These are phyloP conservation scores for Anser brachyrhynchus DNA, from an alignment of 2,113 vertebrate species.

Conservation along the genomic window DNA sequence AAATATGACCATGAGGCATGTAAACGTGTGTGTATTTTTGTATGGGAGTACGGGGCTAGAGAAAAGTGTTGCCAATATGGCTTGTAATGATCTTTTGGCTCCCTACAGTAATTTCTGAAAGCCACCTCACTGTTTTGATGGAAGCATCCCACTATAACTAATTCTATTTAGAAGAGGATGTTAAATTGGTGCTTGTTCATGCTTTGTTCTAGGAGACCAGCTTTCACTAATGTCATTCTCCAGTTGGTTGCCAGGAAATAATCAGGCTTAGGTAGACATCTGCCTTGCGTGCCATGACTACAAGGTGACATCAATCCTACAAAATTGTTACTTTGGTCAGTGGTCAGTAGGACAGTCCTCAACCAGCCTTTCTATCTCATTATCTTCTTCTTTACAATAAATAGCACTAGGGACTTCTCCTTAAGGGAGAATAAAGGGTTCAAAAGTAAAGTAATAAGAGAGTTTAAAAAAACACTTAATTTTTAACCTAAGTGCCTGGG, in stretches of 20 bases:
- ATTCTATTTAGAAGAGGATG: constrained; percentile 17
- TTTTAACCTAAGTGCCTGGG: neutral
- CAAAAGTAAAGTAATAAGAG: neutral
- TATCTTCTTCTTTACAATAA: neutral
- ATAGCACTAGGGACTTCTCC: neutral
- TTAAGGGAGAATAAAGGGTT: neutral
- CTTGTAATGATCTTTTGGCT: constrained; percentile 66
- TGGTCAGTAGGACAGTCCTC: neutral
- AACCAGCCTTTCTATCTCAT: neutral
- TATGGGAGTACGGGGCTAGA: neutral
- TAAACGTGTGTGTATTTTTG: constrained; percentile 53
- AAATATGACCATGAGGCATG: constrained; percentile 69
- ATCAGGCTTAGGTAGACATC: neutral
- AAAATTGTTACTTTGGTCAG: neutral
- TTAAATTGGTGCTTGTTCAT: constrained; percentile 6
- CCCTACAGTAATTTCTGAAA: constrained; percentile 28
- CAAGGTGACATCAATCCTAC: neutral
- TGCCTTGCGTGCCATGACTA: neutral
- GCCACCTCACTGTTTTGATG: constrained; percentile 14
- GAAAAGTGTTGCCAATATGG: constrained; percentile 43
- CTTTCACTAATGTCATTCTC: neutral
- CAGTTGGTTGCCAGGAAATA: constrained; percentile 23
- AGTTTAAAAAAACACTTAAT: neutral
- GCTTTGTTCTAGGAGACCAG: neutral
- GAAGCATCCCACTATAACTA: constrained; percentile 21